Percentiles rank a stretch among this genome's conserved stretches.
Conservation (phyloP, 2,888 invertebrate genomes). For the Cantharis nigra region DNA sequence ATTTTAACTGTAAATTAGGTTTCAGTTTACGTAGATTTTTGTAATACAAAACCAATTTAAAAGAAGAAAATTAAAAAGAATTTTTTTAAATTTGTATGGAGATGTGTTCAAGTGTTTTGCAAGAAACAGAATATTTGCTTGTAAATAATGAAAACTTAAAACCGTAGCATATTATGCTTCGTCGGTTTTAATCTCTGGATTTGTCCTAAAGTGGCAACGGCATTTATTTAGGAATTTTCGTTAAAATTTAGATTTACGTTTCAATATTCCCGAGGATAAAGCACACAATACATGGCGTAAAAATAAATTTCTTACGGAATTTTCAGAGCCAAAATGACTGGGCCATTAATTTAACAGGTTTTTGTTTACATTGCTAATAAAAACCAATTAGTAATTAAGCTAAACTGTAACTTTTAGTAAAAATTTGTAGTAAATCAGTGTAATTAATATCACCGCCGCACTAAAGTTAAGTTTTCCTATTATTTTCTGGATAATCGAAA, state of each 20-base stretch:
- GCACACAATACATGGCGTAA: not conserved
- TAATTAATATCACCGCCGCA: not conserved
- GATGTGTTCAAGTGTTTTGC: not conserved
- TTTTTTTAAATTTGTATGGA: not conserved
- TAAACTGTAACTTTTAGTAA: not conserved
- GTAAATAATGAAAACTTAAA: conserved; percentile 6
- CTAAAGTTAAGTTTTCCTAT: not conserved
- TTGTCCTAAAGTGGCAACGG: not conserved
- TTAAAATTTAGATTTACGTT: not conserved
- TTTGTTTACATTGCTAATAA: not conserved
- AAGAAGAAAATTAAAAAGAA: not conserved
- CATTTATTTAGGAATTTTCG: conserved; percentile 1
- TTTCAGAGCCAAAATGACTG: not conserved
- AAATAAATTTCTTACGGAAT: not conserved
- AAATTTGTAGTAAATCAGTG: not conserved
- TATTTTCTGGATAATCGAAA: not conserved
- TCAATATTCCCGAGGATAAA: not conserved
- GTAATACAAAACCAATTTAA: no score
- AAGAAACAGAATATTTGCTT: conserved; percentile 6
- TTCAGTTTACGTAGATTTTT: no score
- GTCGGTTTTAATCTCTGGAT: conserved; percentile 4
- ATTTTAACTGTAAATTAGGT: no score
- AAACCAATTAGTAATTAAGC: not conserved
- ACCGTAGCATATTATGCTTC: conserved; percentile 2
- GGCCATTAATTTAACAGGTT: not conserved